A percentile compares a stretch with the other conserved stretches of the same genome.
These are phyloP conservation scores for Myrmophylax atrothorax DNA, from an alignment of 2,113 vertebrate species.

Conservation along the genomic window DNA sequence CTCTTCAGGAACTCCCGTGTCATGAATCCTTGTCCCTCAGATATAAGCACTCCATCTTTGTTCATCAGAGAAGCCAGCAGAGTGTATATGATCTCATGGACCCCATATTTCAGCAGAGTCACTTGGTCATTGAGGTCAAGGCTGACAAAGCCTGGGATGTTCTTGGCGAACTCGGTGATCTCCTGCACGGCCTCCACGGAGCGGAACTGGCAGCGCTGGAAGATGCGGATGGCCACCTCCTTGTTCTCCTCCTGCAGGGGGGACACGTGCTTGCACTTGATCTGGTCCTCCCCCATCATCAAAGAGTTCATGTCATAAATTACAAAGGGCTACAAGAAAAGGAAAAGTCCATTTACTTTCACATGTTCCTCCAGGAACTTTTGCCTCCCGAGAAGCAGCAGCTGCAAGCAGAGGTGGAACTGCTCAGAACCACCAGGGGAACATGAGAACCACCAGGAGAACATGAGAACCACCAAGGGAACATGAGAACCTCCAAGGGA, in stretches of 20 bases:
- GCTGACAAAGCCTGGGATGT: slow-evolving; percentile 90
- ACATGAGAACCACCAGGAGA: neutral
- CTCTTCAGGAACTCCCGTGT: slow-evolving; percentile 98
- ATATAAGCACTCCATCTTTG: slow-evolving; percentile 95
- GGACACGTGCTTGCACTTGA: slow-evolving; percentile 85
- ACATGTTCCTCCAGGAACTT: accelerated
- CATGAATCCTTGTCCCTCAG: slow-evolving; percentile 97
- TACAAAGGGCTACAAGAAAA: slow-evolving; percentile 87
- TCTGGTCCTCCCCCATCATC: slow-evolving; percentile 93
- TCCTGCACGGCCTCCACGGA: slow-evolving; percentile 95
- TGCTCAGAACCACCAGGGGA: too few species aligned
- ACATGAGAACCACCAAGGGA: neutral
- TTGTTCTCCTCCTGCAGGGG: slow-evolving; percentile 84
- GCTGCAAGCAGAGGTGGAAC: neutral
- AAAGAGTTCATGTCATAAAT: slow-evolving; percentile 98
- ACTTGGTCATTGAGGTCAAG: slow-evolving; percentile 99
- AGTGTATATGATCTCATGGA: slow-evolving; percentile 95
- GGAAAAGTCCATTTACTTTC: slow-evolving; percentile 14
- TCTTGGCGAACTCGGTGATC: slow-evolving; percentile 97
- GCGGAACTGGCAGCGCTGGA: slow-evolving; percentile 93
- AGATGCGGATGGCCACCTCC: slow-evolving; percentile 93
- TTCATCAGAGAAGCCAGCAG: slow-evolving; percentile 98
- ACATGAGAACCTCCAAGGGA: neutral
- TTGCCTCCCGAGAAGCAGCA: neutral
- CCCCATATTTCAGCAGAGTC: slow-evolving; percentile 95